Evolutionary conservation across 2,888 invertebrate species (phyloP).

Genomic region (Leptopilina drosophilae): DNA sequence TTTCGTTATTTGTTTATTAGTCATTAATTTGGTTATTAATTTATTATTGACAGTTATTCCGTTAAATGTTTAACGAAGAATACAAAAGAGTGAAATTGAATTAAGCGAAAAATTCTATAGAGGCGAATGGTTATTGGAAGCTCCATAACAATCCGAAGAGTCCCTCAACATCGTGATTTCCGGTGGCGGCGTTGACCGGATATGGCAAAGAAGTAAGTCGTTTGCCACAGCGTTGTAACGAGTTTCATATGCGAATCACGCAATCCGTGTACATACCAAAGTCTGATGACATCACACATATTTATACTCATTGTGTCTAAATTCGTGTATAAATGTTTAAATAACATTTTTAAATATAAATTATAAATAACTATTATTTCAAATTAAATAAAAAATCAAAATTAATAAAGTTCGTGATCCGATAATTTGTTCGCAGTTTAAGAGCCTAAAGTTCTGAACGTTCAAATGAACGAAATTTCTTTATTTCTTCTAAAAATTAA

Average conservation of each 20-base stretch:
- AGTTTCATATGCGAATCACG: constrained; percentile 70
- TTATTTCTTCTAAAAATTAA: too few relatives aligned
- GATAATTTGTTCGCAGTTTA: too few relatives aligned
- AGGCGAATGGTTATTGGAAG: constrained; percentile 15
- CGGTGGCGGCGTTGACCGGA: constrained; percentile 68
- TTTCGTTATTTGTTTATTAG: too few relatives aligned
- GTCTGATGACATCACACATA: constrained; percentile 64
- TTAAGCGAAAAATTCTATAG: background rate
- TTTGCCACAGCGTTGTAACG: constrained; percentile 49
- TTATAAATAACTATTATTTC: too few relatives aligned
- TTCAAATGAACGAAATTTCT: too few relatives aligned
- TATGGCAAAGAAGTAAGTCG: constrained; percentile 69
- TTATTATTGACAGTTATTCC: too few relatives aligned
- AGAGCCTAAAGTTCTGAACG: too few relatives aligned
- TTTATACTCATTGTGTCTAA: constrained; percentile 56
- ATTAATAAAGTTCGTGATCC: too few relatives aligned
- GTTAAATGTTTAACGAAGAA: too few relatives aligned
- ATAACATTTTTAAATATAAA: background rate
- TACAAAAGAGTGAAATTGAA: background rate
- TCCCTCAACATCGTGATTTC: constrained; percentile 66
- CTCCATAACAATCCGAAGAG: constrained; percentile 34
- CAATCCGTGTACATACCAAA: constrained; percentile 70
- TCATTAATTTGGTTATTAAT: too few relatives aligned
- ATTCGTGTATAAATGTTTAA: constrained; percentile 33
- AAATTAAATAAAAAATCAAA: too few relatives aligned